Conservation (phyloP, 2,888 invertebrate genomes). For the Eupithecia insigniata region DNA sequence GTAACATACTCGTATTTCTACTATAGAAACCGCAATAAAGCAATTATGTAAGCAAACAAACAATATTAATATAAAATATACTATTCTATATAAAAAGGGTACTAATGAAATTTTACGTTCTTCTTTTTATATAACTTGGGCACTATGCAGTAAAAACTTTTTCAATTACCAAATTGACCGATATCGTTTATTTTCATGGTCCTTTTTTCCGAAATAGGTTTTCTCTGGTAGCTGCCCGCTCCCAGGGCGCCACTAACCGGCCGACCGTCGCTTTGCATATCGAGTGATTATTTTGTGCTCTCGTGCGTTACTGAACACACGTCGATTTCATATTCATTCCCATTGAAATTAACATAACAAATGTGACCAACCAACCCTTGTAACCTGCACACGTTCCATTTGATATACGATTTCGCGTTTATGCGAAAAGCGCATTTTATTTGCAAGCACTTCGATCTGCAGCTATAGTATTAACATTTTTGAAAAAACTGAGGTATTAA, state of each 20-base stretch:
- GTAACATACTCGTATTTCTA: neutral
- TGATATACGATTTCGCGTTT: constrained; percentile 37
- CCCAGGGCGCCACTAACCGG: constrained; percentile 34
- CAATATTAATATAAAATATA: neutral
- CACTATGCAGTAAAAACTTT: constrained; percentile 1
- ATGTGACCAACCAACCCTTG: constrained; percentile 43
- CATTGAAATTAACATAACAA: constrained; percentile 58
- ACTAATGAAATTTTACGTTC: neutral
- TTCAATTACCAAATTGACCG: neutral
- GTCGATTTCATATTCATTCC: constrained; percentile 67
- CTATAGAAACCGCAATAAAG: neutral
- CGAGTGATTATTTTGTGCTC: constrained; percentile 70
- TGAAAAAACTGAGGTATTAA: neutral
- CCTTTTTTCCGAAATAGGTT: constrained; percentile 13
- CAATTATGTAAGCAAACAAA: neutral
- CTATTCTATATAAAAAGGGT: neutral
- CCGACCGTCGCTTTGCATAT: constrained; percentile 64
- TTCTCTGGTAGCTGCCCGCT: constrained; percentile 19
- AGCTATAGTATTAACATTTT: neutral
- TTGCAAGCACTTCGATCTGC: constrained; percentile 20
- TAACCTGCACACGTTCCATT: constrained; percentile 38
- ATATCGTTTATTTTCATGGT: neutral
- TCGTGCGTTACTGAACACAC: constrained; percentile 53
- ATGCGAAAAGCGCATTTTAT: constrained; percentile 29
- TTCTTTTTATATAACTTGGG: neutral